Evolutionary conservation across 2,113 vertebrate species (phyloP).

Genomic region (Prunella himalayana): DNA sequence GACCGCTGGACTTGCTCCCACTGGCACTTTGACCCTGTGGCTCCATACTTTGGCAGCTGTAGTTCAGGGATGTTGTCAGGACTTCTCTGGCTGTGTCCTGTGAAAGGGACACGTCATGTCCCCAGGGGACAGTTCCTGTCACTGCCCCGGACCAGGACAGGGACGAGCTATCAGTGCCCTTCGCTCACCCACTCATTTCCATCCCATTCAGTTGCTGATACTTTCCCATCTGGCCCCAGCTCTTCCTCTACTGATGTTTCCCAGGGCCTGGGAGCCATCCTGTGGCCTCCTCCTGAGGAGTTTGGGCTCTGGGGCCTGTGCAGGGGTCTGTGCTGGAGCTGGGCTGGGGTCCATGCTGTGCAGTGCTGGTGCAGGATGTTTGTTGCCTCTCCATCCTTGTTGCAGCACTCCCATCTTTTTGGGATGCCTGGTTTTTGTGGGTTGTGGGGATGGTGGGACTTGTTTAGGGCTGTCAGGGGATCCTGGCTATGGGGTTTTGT

Average conservation of each 20-base stretch:
- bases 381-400: not conserved
- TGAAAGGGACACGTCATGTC: not conserved
- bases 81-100: not conserved
- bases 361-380: not conserved
- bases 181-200: not conserved
- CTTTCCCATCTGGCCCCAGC: not conserved
- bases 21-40: not conserved
- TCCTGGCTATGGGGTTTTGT: not conserved
- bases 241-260: not conserved
- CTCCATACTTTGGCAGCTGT: not conserved
- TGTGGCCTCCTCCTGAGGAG: not conserved
- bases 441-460: not conserved
- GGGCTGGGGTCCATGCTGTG: not conserved
- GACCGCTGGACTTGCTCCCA: fast-evolving
- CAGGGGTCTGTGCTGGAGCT: not conserved
- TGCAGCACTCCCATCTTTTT: not conserved
- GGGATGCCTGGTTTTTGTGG: not conserved
- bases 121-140: not conserved
- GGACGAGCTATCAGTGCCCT: not conserved
- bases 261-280: not conserved
- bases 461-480: not conserved
- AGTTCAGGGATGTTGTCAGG: not conserved
- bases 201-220: not conserved
- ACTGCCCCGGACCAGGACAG: not conserved
- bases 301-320: not conserved